Base-by-base conservation (phyloP, 2,888 invertebrate species). In the Melitaea athalia region DNA sequence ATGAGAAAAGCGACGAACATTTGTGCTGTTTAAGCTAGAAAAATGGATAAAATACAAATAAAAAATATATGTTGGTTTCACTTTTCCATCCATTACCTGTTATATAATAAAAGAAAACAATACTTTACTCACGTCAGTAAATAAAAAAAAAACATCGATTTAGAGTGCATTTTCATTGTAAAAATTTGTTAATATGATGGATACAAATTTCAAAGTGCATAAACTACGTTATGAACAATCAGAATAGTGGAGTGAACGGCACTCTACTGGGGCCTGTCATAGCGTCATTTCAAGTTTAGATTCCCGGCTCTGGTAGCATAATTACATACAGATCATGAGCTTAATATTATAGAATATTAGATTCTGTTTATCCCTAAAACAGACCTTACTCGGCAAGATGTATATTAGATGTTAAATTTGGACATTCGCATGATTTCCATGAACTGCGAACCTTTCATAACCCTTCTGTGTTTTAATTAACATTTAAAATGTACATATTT, bases 251-350 rank as follows among this genome's bases (percentile, higher is more conserved):
- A 68, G 71, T 69, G 71, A 72, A 70, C 59, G 59, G 68, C 64
- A 72, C 71, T 70, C 75, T 65, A 50, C 60, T 47, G 73, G 71
- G 75, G 62, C 63, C 70, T 69, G 75, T 75, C 75, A 69, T 66
- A 74, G 67, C 73, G 72, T 75, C 75, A 73, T 72, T 72, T 67
- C 72, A 70, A 73, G 68, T 73, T 67, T 65, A 69, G 66, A 68
- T 70, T 74, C 72, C 71, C 70, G 63, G 68, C 71, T 72, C 70
- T 53, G 68, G 66, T 64, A 72, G 68, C 66, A 73, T 73, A 72
- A 73, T 72, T 74, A 70, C 66, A 70, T 64, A 55, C 59, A 64
- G 71, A 67, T 74, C 69, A 70, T 65, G 70, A 67, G 66, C 66
- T 69, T 64, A 74, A 74, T 66, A 69, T 72, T 67, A 70, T 67